Evolutionary conservation across 2,113 vertebrate species (phyloP).

Genomic region (Rhabdomys dilectus): DNA sequence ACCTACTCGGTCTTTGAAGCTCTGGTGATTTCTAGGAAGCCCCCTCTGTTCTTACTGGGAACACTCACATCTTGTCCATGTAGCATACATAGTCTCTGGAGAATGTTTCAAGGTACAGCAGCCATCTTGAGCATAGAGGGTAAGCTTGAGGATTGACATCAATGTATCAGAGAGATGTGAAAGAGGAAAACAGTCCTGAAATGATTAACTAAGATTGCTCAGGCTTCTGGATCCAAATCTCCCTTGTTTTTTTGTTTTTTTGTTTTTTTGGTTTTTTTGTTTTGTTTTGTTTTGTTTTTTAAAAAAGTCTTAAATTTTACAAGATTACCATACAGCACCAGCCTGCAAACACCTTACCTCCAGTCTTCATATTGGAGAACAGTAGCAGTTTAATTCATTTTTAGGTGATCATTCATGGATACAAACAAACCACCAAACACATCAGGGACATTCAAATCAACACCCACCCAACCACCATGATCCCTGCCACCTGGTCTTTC

Average conservation of each 20-base stretch:
- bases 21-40: slow-evolving; percentile 5
- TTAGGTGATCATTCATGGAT: not conserved
- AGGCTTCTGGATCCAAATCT: not conserved
- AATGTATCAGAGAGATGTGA: not conserved
- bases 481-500: too few relatives aligned
- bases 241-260: not conserved
- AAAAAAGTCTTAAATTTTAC: not conserved
- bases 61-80: not conserved
- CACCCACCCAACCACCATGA: too few relatives aligned
- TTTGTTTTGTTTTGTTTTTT: too few relatives aligned
- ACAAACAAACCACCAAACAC: slow-evolving; percentile 25
- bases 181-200: not conserved
- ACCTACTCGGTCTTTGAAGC: slow-evolving; percentile 16
- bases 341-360: not conserved
- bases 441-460: not conserved
- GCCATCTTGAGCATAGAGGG: not conserved
- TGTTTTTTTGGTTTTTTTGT: too few relatives aligned
- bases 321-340: not conserved
- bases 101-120: not conserved
- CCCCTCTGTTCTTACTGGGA: not conserved
- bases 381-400: not conserved
- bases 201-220: not conserved
- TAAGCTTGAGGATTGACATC: not conserved
- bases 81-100: not conserved
- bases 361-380: not conserved